Evolutionary conservation across 2,797 vertebrate species (phyloP).

Genomic region (Notolabrus celidotus): DNA sequence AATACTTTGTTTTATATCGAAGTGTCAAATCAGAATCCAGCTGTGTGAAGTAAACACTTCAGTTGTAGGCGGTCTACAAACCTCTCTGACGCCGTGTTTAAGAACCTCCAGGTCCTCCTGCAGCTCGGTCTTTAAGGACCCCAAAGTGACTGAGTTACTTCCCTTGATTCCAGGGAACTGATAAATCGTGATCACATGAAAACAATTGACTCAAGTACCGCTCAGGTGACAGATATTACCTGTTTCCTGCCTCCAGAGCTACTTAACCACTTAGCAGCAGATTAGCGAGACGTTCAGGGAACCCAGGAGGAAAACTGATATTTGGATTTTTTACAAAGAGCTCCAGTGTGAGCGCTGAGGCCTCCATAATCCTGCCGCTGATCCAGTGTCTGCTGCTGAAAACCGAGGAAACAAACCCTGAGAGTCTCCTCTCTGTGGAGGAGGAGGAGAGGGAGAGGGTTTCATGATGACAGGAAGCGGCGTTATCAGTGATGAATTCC

Average conservation of each 20-base stretch:
- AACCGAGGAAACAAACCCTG: conserved; percentile 3
- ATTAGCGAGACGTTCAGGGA: conserved; percentile 42
- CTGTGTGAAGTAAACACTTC: no score
- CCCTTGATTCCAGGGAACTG: background rate
- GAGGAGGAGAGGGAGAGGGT: background rate
- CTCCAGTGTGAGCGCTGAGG: conserved; percentile 32
- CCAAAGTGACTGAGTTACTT: background rate
- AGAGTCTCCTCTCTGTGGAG: conserved; percentile 3
- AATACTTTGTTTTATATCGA: no score
- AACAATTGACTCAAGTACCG: background rate
- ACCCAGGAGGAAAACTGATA: conserved; percentile 43
- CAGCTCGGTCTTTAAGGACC: background rate
- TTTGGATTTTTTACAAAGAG: conserved; percentile 50
- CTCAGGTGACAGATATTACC: conserved; percentile 9
- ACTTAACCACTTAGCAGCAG: conserved; percentile 55
- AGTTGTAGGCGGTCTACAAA: no score
- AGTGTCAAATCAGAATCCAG: no score
- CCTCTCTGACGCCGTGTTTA: background rate
- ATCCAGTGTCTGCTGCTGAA: conserved; percentile 1
- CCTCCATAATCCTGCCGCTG: conserved; percentile 38
- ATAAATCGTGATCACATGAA: background rate
- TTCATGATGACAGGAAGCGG: background rate
- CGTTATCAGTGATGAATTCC: conserved; percentile 35
- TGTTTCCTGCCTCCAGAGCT: conserved; percentile 16
- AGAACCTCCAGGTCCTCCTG: background rate